Conservation (phyloP, 2,797 vertebrate genomes). For the Halcyon chelicuti region DNA sequence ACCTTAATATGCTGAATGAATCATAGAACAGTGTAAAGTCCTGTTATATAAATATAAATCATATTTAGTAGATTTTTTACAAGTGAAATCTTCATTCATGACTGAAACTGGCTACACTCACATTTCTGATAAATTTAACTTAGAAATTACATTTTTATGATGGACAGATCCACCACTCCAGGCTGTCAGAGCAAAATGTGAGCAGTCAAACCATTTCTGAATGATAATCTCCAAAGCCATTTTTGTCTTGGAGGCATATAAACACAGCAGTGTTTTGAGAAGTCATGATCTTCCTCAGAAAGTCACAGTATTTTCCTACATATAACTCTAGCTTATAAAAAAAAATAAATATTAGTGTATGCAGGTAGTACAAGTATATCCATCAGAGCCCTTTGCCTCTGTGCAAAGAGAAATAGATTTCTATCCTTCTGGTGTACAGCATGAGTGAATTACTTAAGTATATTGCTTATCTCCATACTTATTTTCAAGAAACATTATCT, state of each 20-base stretch:
- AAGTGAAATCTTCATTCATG: neutral
- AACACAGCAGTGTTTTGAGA: neutral
- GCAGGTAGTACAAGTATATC: neutral
- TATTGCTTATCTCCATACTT: neutral
- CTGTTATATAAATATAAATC: neutral
- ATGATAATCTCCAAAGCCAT: neutral
- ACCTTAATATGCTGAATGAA: neutral
- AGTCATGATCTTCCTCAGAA: neutral
- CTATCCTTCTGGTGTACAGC: neutral
- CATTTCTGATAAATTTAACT: neutral
- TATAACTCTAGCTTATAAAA: neutral
- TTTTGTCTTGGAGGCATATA: neutral
- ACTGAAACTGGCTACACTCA: neutral
- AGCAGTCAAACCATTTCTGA: neutral
- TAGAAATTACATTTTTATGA: neutral
- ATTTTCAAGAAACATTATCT: neutral
- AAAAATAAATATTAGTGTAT: neutral
- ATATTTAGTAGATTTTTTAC: neutral
- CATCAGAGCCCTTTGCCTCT: neutral
- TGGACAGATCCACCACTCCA: neutral
- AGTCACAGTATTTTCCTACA: neutral
- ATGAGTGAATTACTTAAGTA: neutral
- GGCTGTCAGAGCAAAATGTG: neutral
- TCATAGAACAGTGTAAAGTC: neutral
- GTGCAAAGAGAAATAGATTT: neutral